These are phyloP conservation scores for Clarias macrocephalus DNA, from an alignment of 2,113 vertebrate genomes.

Conservation along the genomic window DNA sequence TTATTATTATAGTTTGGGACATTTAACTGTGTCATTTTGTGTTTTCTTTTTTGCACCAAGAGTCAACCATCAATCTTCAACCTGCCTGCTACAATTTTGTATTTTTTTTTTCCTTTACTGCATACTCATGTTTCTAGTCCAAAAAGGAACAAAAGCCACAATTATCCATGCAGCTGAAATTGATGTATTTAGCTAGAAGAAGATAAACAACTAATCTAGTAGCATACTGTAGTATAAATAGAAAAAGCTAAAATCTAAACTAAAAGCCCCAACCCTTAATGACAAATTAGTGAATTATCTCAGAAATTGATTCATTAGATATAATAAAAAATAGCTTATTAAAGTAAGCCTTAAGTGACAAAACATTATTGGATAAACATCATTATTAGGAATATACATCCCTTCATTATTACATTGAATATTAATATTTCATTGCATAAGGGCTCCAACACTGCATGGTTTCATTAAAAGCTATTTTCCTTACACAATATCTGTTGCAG, in stretches of 20 bases:
- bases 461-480: constrained; percentile 10
- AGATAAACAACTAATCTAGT: neutral
- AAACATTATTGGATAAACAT: neutral
- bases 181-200: neutral
- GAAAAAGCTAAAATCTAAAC: neutral
- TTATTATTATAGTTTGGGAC: constrained; percentile 29
- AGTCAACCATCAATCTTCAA: neutral
- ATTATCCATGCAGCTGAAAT: neutral
- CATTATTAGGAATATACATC: no score
- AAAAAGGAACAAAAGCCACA: neutral
- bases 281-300: neutral
- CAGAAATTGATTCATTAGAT: neutral
- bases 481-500: constrained; percentile 15
- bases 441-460: constrained; percentile 41
- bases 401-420: neutral
- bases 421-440: constrained; percentile 1
- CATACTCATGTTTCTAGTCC: neutral
- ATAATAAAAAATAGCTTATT: neutral
- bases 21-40: neutral
- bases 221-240: neutral
- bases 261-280: neutral
- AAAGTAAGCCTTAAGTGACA: neutral
- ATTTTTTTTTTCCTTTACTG: neutral
- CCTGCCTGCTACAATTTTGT: neutral
- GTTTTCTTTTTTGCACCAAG: constrained; percentile 11